These are phyloP conservation scores for Parasteatoda tepidariorum DNA, from an alignment of 1,140 invertebrate species.

Conservation along the genomic window DNA sequence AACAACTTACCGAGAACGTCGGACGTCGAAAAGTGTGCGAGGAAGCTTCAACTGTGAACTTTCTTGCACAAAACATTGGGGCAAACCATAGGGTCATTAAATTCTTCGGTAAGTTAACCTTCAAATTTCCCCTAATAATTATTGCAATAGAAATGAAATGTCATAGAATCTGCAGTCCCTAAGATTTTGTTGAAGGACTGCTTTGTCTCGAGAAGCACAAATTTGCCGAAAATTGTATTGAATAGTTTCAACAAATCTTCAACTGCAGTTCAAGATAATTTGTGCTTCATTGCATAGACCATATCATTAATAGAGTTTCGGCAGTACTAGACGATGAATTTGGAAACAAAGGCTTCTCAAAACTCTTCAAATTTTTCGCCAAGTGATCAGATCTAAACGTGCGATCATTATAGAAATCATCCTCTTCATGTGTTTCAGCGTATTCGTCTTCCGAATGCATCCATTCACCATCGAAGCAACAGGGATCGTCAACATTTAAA, in stretches of 20 bases:
- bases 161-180: not conserved
- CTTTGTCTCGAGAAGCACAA: not conserved
- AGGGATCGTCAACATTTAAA: not conserved
- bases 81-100: too few species aligned
- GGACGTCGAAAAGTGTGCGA: too few species aligned
- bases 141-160: not conserved
- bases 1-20: too few species aligned
- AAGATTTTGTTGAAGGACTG: not conserved
- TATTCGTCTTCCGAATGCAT: not conserved
- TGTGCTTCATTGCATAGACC: not conserved
- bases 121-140: not conserved
- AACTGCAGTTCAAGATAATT: not conserved
- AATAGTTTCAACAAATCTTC: too few species aligned
- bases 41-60: not conserved
- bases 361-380: not conserved
- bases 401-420: not conserved
- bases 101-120: not conserved
- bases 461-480: not conserved
- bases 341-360: not conserved
- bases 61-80: not conserved
- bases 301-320: not conserved
- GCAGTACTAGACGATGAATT: not conserved
- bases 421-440: not conserved
- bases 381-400: not conserved
- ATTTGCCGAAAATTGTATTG: not conserved